Evolutionary conservation across 1,140 invertebrate species (phyloP).

Genomic region (Drosophila lowei): DNA sequence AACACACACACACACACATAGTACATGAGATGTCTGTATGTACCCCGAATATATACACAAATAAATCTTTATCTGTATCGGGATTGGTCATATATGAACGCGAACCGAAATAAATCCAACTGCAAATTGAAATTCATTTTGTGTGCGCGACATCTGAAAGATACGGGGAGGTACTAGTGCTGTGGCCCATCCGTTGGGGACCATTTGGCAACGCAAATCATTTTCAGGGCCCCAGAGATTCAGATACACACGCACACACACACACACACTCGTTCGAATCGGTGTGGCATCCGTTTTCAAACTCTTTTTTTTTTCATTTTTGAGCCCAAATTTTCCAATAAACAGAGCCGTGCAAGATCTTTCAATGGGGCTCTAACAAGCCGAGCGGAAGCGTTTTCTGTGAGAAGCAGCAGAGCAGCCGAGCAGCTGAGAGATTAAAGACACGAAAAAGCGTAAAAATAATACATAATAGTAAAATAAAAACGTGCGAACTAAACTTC

Average conservation of each 20-base stretch:
- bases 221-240: conserved; percentile 19
- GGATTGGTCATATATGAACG: conserved; percentile 12
- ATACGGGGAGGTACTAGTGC: background rate
- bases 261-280: background rate
- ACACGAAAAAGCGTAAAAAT: conserved; percentile 3
- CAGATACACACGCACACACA: background rate
- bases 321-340: background rate
- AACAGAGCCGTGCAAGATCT: conserved; percentile 29
- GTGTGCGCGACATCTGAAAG: conserved; percentile 36
- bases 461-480: conserved; percentile 35
- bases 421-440: conserved; percentile 6
- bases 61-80: conserved; percentile 44
- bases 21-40: too few species aligned
- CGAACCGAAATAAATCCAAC: conserved; percentile 37
- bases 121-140: conserved; percentile 68
- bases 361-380: conserved; percentile 48
- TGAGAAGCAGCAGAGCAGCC: conserved; percentile 19
- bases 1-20: too few species aligned
- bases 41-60: conserved; percentile 24
- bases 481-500: conserved; percentile 78
- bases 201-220: conserved; percentile 41
- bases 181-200: conserved; percentile 13
- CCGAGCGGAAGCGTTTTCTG: conserved; percentile 52
- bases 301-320: conserved; percentile 20
- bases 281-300: conserved; percentile 32